A percentile compares a stretch with the other conserved stretches of the same genome.
These are phyloP conservation scores for Cydia amplana DNA, from an alignment of 1,140 invertebrate genomes.

Conservation along the genomic window DNA sequence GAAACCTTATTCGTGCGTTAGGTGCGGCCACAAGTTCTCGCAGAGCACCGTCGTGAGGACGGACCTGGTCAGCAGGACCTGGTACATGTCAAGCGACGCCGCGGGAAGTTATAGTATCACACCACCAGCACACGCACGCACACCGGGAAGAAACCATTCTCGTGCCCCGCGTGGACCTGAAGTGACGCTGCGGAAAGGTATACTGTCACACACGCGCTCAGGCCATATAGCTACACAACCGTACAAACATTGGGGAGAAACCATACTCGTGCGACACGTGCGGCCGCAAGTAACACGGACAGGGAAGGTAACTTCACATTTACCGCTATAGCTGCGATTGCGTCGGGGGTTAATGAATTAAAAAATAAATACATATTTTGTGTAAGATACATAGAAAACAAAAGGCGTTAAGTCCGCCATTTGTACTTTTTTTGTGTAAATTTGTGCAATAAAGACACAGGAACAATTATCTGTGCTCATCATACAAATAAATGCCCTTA, in stretches of 20 bases:
- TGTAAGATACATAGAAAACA: too few species aligned
- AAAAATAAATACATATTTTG: too few species aligned
- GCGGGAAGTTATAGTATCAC: neutral
- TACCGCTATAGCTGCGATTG: too few species aligned
- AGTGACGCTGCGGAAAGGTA: slow-evolving; percentile 38
- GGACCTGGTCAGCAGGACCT: slow-evolving; percentile 64
- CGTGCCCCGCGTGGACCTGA: slow-evolving; percentile 74
- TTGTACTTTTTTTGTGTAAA: too few species aligned
- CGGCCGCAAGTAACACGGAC: slow-evolving; percentile 62
- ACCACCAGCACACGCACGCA: slow-evolving; percentile 47
- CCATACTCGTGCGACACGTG: slow-evolving; percentile 79
- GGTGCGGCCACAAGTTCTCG: slow-evolving; percentile 72
- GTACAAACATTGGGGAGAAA: slow-evolving; percentile 82
- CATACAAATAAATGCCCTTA: too few species aligned
- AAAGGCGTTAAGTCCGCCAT: too few species aligned
- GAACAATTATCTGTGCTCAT: too few species aligned
- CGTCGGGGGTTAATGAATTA: too few species aligned
- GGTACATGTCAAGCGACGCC: slow-evolving; percentile 63
- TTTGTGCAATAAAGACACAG: too few species aligned
- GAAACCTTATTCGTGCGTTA: slow-evolving; percentile 77
- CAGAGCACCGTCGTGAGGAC: slow-evolving; percentile 67
- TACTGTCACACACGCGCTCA: neutral
- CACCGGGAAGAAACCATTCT: slow-evolving; percentile 81
- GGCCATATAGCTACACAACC: slow-evolving; percentile 66
- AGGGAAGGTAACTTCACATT: too few species aligned